phyloP scores from a whole-genome alignment of 92 coral and sea anemone species.

The Micromussa lordhowensis region DNA sequence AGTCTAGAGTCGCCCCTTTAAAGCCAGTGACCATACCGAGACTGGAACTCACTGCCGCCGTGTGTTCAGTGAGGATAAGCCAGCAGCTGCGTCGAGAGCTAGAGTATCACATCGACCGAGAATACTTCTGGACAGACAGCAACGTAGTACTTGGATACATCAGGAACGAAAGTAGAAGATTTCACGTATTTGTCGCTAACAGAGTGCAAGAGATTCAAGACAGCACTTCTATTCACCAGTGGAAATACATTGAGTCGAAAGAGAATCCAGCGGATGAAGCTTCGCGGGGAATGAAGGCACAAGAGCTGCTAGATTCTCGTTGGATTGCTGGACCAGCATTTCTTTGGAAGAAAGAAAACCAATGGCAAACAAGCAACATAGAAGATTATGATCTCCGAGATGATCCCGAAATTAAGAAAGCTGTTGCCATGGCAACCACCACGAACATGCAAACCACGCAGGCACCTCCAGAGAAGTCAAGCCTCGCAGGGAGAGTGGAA shows the following conservation, averaged over 20 bases:
- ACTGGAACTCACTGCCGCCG: too few species aligned
- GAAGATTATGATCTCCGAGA: not conserved
- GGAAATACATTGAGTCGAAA: conserved; percentile 15
- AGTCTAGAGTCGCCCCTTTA: too few species aligned
- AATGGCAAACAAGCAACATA: not conserved
- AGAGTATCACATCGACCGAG: too few species aligned
- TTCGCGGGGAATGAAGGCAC: conserved; percentile 29
- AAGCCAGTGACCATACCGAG: too few species aligned
- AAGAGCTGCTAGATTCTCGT: conserved; percentile 33
- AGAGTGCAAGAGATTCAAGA: too few species aligned
- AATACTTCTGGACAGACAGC: too few species aligned
- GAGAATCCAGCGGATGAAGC: conserved; percentile 43
- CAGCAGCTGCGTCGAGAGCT: too few species aligned
- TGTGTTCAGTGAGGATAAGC: too few species aligned
- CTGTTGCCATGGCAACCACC: conserved; percentile 28
- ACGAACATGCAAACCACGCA: not conserved
- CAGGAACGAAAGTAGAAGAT: too few species aligned
- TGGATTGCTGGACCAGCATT: conserved; percentile 32
- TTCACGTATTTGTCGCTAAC: too few species aligned
- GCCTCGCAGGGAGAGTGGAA: conserved; percentile 16
- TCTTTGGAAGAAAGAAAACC: conserved; percentile 40
- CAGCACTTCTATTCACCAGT: too few species aligned
- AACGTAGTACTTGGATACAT: too few species aligned
- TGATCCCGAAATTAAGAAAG: conserved; percentile 48
- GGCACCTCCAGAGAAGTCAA: conserved; percentile 13